Percentiles rank a stretch among this genome's conserved stretches.
phyloP scores from a whole-genome alignment of 2,888 invertebrate species.

The Hydraecia micacea region DNA sequence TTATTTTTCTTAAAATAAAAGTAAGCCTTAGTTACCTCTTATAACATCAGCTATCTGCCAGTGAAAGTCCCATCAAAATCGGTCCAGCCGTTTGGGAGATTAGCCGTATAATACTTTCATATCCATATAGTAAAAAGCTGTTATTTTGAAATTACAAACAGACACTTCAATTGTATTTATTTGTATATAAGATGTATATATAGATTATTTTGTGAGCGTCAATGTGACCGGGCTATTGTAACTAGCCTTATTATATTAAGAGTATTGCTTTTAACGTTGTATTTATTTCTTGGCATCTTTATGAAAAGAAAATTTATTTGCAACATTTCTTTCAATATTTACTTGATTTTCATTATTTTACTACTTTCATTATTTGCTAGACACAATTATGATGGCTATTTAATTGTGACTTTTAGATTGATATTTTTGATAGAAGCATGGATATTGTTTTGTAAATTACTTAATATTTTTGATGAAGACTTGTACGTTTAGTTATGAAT shows the following conservation, averaged over 20 bases:
- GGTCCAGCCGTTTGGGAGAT: no score
- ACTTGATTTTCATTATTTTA: neutral
- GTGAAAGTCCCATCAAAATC: no score
- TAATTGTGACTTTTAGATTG: neutral
- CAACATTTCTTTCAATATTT: conserved; percentile 18
- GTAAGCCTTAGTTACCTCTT: no score
- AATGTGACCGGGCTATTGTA: conserved; percentile 23
- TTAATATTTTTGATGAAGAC: neutral
- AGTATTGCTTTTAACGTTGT: conserved; percentile 11
- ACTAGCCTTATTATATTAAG: conserved; percentile 8
- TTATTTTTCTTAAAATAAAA: no score
- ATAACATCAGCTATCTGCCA: no score
- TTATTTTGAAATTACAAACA: no score
- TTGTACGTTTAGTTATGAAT: neutral
- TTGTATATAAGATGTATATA: neutral
- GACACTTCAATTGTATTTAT: no score
- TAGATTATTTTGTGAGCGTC: conserved; percentile 4
- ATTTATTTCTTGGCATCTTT: conserved; percentile 7
- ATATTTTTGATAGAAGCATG: conserved; percentile 3
- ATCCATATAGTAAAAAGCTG: no score
- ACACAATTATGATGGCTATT: conserved; percentile 26
- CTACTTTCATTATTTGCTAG: conserved; percentile 20
- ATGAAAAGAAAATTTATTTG: conserved; percentile 14
- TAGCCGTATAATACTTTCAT: no score
- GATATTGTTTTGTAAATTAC: neutral